Evolutionary conservation across 1,140 invertebrate genomes (phyloP).

Genomic region (Cherax destructor): DNA sequence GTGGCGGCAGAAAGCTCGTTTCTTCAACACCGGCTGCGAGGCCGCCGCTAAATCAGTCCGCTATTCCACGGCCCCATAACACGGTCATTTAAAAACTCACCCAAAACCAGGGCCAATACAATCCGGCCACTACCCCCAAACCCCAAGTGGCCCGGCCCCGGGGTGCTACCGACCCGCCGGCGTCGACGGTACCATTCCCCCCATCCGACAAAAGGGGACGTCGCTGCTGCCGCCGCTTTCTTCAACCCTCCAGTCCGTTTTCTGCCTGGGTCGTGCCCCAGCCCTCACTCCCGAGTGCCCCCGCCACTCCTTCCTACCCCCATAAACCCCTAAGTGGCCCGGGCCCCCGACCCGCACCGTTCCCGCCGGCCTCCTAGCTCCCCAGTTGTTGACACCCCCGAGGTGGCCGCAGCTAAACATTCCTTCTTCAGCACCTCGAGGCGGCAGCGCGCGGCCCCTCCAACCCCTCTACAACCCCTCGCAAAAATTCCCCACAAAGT

Average conservation of each 20-base stretch:
- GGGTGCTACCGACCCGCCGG: conserved; percentile 32
- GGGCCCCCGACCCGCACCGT: conserved; percentile 56
- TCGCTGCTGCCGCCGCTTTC: conserved; percentile 10
- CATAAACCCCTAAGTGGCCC: conserved; percentile 43
- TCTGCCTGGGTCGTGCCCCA: not conserved
- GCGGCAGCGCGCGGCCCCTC: too few species aligned
- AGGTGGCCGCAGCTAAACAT: too few species aligned
- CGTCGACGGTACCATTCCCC: not conserved
- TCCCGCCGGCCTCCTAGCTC: conserved; percentile 65
- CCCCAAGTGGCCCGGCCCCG: conserved; percentile 49
- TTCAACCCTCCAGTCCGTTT: conserved; percentile 39
- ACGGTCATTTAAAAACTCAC: not conserved
- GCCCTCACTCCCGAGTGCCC: not conserved
- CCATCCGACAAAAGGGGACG: conserved; percentile 18
- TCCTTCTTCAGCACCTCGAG: too few species aligned
- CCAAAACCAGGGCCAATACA: not conserved
- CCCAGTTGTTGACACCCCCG: too few species aligned
- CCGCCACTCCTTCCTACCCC: not conserved
- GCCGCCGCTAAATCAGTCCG: not conserved
- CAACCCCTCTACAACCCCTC: too few species aligned
- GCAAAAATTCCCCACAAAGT: too few species aligned
- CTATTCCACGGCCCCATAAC: not conserved
- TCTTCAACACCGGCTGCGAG: conserved; percentile 31
- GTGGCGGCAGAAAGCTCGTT: conserved; percentile 44
- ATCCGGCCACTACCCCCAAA: not conserved